phyloP scores from a whole-genome alignment of 2,797 vertebrate genomes.

The Aldrovandia affinis region DNA sequence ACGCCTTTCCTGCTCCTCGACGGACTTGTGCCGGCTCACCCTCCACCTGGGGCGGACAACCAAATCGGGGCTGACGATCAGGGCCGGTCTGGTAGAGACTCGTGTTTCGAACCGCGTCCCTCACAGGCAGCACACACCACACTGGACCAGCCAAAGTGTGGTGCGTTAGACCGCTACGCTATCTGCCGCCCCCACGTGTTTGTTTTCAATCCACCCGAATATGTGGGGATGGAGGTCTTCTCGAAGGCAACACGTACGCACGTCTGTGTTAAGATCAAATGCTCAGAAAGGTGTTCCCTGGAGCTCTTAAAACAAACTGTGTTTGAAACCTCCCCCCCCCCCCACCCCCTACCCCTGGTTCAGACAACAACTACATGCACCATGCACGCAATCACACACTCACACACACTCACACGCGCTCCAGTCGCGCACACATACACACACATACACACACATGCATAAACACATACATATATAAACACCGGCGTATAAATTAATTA shows the following conservation, averaged over 20 bases:
- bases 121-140: too few relatives aligned
- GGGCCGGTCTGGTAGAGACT: too few relatives aligned
- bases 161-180: too few relatives aligned
- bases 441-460: not conserved
- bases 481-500: conserved; percentile 7
- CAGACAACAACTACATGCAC: not conserved
- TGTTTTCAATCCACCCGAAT: not conserved
- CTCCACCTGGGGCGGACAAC: too few relatives aligned
- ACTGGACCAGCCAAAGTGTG: too few relatives aligned
- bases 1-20: too few relatives aligned
- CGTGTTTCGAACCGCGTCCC: too few relatives aligned
- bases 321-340: not conserved
- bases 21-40: too few relatives aligned
- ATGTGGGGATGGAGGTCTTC: not conserved
- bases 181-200: too few relatives aligned
- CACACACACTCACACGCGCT: not conserved
- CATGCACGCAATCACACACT: not conserved
- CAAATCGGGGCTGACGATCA: too few relatives aligned
- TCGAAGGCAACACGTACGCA: too few relatives aligned
- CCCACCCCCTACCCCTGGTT: not conserved
- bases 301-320: not conserved
- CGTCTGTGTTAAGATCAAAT: not conserved
- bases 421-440: not conserved
- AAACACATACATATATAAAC: conserved; percentile 12
- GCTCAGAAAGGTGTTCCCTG: not conserved